Evolutionary conservation across 2,113 vertebrate genomes (phyloP).

Genomic region (Diadophis punctatus): DNA sequence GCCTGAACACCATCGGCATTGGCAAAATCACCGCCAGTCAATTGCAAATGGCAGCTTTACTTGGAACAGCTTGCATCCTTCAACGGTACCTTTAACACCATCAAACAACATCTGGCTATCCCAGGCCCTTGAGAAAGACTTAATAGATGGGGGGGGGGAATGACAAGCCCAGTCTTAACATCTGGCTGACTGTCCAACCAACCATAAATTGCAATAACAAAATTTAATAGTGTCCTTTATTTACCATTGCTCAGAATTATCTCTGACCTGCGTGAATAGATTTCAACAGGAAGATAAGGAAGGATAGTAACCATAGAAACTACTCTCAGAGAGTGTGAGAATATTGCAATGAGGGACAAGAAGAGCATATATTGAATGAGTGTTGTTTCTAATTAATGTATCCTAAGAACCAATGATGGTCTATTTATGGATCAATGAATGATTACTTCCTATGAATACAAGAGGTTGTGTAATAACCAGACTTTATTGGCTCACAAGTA

Average conservation of each 20-base stretch:
- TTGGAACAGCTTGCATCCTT: background rate
- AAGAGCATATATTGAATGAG: background rate
- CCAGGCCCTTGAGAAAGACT: background rate
- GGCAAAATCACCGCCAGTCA: background rate
- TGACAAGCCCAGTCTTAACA: background rate
- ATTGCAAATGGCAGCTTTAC: background rate
- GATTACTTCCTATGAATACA: background rate
- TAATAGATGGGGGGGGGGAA: background rate
- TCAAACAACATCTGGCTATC: background rate
- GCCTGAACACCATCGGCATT: background rate
- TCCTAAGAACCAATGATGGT: background rate
- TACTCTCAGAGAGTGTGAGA: background rate
- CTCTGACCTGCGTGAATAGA: background rate
- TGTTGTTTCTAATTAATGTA: background rate
- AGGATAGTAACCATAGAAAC: background rate
- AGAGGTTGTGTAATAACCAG: background rate
- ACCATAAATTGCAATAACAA: background rate
- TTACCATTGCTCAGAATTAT: background rate
- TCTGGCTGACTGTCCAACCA: background rate
- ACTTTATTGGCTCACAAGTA: background rate
- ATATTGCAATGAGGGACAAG: background rate
- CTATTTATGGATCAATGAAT: background rate
- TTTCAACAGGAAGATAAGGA: background rate
- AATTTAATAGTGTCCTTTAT: background rate
- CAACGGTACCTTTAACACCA: background rate